Percentiles rank a stretch among this genome's conserved stretches.
Conservation (phyloP, 2,888 invertebrate genomes). For the Drosophila meridionalis region DNA sequence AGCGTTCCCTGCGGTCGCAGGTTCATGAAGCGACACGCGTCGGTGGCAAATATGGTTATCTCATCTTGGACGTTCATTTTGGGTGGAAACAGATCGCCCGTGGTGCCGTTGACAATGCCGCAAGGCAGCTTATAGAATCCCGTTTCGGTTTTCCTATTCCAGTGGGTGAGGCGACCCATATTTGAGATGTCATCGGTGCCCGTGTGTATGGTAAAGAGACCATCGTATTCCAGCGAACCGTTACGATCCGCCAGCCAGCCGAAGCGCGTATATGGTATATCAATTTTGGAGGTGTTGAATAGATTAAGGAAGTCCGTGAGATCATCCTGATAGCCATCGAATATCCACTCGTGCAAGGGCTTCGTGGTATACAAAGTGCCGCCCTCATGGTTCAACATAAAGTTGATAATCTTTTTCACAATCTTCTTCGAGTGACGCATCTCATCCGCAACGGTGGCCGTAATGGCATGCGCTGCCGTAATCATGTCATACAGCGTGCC, state of each 20-base stretch:
- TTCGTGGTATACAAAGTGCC: conserved; percentile 87
- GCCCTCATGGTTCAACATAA: conserved; percentile 86
- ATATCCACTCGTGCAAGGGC: conserved; percentile 89
- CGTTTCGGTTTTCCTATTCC: conserved; percentile 88
- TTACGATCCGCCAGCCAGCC: conserved; percentile 95
- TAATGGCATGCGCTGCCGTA: conserved; percentile 91
- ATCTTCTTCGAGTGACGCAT: conserved; percentile 85
- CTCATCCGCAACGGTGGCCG: conserved; percentile 88
- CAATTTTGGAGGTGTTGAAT: conserved; percentile 85
- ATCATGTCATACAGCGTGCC: conserved; percentile 89
- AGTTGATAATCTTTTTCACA: conserved; percentile 86
- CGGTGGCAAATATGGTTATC: conserved; percentile 90
- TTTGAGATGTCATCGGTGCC: conserved; percentile 88
- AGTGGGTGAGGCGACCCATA: conserved; percentile 89
- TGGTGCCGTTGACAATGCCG: conserved; percentile 89
- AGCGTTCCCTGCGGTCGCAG: conserved; percentile 72
- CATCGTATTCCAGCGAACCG: conserved; percentile 90
- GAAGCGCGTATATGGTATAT: conserved; percentile 91
- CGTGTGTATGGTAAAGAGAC: conserved; percentile 91
- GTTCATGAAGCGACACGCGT: conserved; percentile 91
- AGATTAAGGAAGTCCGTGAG: conserved; percentile 87
- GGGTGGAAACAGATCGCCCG: conserved; percentile 93
- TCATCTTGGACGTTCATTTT: conserved; percentile 85
- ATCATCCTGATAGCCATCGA: conserved; percentile 92
- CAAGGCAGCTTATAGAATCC: conserved; percentile 88